A percentile compares a stretch with the other conserved stretches of the same genome.
phyloP scores from a whole-genome alignment of 2,113 vertebrate genomes.

The Mastomys natalensis region DNA sequence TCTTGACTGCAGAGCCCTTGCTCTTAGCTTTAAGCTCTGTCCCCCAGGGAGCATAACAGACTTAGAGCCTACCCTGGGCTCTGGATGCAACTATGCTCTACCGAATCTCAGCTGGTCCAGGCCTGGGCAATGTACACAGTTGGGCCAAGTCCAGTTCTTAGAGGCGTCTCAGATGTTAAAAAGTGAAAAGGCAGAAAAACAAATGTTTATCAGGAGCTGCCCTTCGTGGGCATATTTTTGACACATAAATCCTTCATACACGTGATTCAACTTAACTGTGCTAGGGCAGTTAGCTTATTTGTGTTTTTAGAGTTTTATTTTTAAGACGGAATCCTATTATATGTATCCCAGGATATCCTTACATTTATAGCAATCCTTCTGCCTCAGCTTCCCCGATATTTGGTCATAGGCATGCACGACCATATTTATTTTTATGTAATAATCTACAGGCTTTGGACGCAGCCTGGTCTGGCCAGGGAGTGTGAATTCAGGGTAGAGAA shows the following conservation, averaged over 20 bases:
- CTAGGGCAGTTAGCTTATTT: not conserved
- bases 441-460: not conserved
- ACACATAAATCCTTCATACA: not conserved
- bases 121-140: not conserved
- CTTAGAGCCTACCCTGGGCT: not conserved
- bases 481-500: not conserved
- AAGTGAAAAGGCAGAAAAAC: not conserved
- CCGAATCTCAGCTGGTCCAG: fast-evolving
- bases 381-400: not conserved
- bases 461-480: not conserved
- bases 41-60: not conserved
- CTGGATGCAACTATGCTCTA: not conserved
- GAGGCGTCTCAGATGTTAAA: not conserved
- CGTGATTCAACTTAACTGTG: not conserved
- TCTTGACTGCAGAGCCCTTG: not conserved
- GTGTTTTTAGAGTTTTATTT: not conserved
- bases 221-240: not conserved
- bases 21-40: not conserved
- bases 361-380: not conserved
- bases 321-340: not conserved
- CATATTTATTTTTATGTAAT: not conserved
- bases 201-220: not conserved
- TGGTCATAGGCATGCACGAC: not conserved
- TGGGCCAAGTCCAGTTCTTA: not conserved
- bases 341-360: not conserved